Evolutionary conservation across 2,888 invertebrate species (phyloP).

Genomic region (Agapetus fuscipes): DNA sequence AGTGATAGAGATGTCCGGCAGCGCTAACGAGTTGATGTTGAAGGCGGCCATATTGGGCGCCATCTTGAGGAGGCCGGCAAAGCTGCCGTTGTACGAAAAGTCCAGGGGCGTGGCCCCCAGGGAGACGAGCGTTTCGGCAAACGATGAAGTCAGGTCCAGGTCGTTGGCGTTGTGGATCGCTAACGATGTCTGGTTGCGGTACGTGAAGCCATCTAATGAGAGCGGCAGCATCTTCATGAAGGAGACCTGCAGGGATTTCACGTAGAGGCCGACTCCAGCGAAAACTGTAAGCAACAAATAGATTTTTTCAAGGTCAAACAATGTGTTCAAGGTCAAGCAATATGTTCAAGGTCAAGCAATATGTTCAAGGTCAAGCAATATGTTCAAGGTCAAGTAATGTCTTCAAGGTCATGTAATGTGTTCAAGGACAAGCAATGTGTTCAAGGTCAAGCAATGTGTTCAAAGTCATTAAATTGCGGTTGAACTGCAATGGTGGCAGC

Average conservation of each 20-base stretch:
- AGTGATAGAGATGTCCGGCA: conserved; percentile 47
- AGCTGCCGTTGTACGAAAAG: conserved; percentile 55
- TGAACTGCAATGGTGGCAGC: no score
- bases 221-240: conserved; percentile 55
- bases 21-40: conserved; percentile 46
- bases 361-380: no score
- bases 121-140: conserved; percentile 33
- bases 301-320: neutral
- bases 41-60: conserved; percentile 59
- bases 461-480: no score
- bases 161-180: conserved; percentile 45
- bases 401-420: no score
- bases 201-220: conserved; percentile 51
- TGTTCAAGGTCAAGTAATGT: no score
- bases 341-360: no score
- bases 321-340: no score
- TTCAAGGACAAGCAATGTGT: no score
- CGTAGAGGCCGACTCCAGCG: conserved; percentile 58
- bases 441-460: no score
- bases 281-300: conserved; percentile 44
- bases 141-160: conserved; percentile 30
- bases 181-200: conserved; percentile 47
- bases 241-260: conserved; percentile 51
- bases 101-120: conserved; percentile 37
- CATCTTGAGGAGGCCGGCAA: conserved; percentile 50